Percentiles rank a stretch among this genome's conserved stretches.
phyloP scores from a whole-genome alignment of 2,797 vertebrate genomes.

The Dendrocincla tyrannina region DNA sequence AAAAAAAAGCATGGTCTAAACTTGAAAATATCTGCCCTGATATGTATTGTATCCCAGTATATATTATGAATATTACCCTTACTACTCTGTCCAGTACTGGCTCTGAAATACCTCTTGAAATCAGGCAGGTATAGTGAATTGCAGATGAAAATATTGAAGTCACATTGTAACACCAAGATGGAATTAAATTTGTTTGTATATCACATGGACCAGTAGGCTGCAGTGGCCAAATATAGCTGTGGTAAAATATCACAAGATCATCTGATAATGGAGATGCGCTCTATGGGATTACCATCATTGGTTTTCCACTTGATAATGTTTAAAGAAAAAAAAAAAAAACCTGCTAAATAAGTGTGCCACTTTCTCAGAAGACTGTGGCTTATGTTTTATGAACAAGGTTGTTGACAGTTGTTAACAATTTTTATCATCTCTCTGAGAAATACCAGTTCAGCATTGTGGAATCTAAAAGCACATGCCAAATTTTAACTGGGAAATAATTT shows the following conservation, averaged over 20 bases:
- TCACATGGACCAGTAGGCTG: conserved; percentile 20
- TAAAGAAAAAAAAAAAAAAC: conserved; percentile 33
- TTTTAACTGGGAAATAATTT: background rate
- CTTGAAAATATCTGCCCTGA: background rate
- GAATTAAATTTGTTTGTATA: conserved; percentile 65
- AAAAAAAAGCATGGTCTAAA: background rate
- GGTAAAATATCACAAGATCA: background rate
- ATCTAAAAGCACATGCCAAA: background rate
- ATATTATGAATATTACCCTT: conserved; percentile 4
- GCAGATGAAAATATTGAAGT: conserved; percentile 66
- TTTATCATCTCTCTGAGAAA: background rate
- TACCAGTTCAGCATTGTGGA: background rate
- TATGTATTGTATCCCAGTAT: background rate
- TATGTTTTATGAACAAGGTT: conserved; percentile 3
- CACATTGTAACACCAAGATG: conserved; percentile 71
- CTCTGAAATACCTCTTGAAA: conserved; percentile 65
- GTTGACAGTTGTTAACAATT: background rate
- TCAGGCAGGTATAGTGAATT: conserved; percentile 77
- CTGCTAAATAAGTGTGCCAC: background rate
- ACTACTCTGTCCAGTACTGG: background rate
- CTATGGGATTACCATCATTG: background rate
- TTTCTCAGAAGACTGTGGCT: conserved; percentile 7
- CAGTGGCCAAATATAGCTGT: background rate
- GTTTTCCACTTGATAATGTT: conserved; percentile 22
- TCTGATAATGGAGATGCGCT: background rate